Conservation (phyloP, 2,888 invertebrate genomes). For the Rhamphomyia laevipes region DNA sequence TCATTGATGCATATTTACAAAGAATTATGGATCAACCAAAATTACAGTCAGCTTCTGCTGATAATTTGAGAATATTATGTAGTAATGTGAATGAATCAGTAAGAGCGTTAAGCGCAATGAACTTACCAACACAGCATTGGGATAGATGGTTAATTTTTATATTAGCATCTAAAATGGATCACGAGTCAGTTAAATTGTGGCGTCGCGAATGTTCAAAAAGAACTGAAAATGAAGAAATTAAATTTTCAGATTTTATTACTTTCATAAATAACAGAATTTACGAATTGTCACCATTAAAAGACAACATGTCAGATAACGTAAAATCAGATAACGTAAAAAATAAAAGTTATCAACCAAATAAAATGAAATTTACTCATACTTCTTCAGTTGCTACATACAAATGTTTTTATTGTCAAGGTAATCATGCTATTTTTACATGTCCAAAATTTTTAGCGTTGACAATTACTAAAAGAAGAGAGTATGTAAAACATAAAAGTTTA, state of each 20-base stretch:
- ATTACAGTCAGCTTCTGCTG: background rate
- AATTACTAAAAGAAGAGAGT: constrained; percentile 4
- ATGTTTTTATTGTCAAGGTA: background rate
- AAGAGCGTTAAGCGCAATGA: constrained; percentile 4
- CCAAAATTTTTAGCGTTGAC: background rate
- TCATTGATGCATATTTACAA: constrained; percentile 4
- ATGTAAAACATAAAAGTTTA: constrained; percentile 4
- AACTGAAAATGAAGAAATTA: background rate
- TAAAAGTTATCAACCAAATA: background rate
- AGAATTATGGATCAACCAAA: constrained; percentile 6
- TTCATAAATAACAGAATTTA: background rate
- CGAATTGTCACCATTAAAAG: background rate
- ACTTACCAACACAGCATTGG: constrained; percentile 4
- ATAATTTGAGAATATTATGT: background rate
- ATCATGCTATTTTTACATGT: background rate
- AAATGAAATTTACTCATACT: background rate
- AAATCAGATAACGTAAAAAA: background rate
- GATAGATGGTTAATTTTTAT: constrained; percentile 1
- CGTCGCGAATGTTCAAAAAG: background rate
- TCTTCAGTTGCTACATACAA: background rate
- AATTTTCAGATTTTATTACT: background rate
- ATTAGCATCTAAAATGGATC: constrained; percentile 4
- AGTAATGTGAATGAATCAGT: background rate
- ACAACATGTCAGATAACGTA: too few species aligned
- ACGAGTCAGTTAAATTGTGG: constrained; percentile 4